Conservation (phyloP, 2,113 vertebrate species). For the Trinectes maculatus region DNA sequence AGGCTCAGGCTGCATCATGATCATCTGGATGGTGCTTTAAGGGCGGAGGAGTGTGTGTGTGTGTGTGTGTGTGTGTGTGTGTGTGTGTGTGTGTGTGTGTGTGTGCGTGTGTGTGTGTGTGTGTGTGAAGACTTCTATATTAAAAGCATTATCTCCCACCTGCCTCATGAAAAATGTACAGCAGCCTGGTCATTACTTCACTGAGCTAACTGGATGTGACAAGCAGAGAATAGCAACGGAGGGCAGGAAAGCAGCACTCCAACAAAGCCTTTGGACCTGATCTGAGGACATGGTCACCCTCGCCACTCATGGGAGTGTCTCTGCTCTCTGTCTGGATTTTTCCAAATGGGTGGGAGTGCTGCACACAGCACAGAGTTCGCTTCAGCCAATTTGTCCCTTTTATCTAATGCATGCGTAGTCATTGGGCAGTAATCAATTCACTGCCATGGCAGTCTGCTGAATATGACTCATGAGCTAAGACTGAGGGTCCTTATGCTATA, state of each 20-base stretch:
- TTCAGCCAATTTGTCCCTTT: slow-evolving; percentile 51
- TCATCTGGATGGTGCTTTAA: slow-evolving; percentile 38
- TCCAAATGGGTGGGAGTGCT: slow-evolving; percentile 60
- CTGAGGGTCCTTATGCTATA: slow-evolving; percentile 52
- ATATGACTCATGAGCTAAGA: slow-evolving; percentile 46
- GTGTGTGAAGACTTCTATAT: slow-evolving; percentile 73
- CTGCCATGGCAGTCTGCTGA: slow-evolving; percentile 52
- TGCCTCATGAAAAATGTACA: slow-evolving; percentile 79
- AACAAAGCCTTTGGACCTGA: slow-evolving; percentile 65
- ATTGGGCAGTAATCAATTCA: slow-evolving; percentile 55
- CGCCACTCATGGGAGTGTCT: slow-evolving; percentile 60
- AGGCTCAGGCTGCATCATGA: slow-evolving; percentile 65
- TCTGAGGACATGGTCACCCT: slow-evolving; percentile 71
- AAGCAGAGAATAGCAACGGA: slow-evolving; percentile 71
- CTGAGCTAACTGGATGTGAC: slow-evolving; percentile 80
- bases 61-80: slow-evolving; percentile 56
- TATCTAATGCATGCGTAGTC: slow-evolving; percentile 51
- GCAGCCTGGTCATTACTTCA: slow-evolving; percentile 77
- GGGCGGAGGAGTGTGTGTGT: slow-evolving; percentile 50
- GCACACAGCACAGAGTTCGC: slow-evolving; percentile 43
- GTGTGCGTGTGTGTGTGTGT: slow-evolving; percentile 53
- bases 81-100: slow-evolving; percentile 54
- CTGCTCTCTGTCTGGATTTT: slow-evolving; percentile 60
- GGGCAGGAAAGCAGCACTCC: slow-evolving; percentile 67
- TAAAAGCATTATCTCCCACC: slow-evolving; percentile 70